These are phyloP conservation scores for Notarius lentiginosus DNA, from an alignment of 2,113 vertebrate species.

Conservation along the genomic window DNA sequence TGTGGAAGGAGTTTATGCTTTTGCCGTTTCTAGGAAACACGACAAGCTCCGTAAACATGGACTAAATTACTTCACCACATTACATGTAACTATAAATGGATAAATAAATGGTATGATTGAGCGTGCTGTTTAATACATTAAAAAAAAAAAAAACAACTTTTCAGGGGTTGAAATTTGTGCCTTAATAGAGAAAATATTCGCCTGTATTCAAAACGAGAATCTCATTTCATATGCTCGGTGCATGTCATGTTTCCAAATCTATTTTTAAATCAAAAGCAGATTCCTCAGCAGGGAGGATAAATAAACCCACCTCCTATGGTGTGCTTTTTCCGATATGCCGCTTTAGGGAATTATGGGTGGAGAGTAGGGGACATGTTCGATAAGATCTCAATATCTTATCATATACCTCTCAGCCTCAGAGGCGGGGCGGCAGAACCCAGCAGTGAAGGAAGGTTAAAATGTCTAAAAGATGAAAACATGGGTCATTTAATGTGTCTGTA, in stretches of 20 bases:
- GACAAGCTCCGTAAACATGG: not conserved
- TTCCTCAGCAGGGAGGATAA: constrained; percentile 10
- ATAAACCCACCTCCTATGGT: constrained; percentile 31
- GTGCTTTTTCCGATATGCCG: not conserved
- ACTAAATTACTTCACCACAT: not conserved
- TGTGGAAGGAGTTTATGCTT: not conserved
- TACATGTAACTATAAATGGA: not conserved
- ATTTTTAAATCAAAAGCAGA: constrained; percentile 36
- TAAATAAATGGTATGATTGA: not conserved
- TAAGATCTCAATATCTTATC: constrained; percentile 50
- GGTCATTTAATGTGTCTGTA: constrained; percentile 44
- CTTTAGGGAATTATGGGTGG: constrained; percentile 19
- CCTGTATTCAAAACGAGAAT: not conserved
- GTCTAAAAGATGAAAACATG: constrained; percentile 53
- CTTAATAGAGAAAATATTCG: not conserved
- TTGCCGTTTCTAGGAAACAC: not conserved
- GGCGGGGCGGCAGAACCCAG: constrained; percentile 34
- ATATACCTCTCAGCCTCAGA: constrained; percentile 36
- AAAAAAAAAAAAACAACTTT: not conserved
- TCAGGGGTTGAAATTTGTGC: not conserved
- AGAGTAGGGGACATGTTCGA: constrained; percentile 17
- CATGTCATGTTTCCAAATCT: constrained; percentile 1
- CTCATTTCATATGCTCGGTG: not conserved
- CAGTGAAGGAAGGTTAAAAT: constrained; percentile 37
- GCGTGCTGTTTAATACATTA: too few relatives aligned